phyloP scores from a whole-genome alignment of 1,140 invertebrate species.

The Eueides isabella region DNA sequence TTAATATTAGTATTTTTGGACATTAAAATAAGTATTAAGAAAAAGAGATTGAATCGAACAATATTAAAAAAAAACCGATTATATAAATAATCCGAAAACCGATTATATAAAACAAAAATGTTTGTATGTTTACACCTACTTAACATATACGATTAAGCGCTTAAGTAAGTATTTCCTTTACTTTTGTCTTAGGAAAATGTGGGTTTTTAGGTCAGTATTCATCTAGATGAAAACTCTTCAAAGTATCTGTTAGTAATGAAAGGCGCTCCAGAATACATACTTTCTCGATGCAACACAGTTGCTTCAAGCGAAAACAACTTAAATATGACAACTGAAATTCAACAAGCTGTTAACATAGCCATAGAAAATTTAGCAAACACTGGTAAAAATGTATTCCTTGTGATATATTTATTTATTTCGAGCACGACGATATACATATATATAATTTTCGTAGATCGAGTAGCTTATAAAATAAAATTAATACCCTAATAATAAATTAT shows the following conservation, averaged over 20 bases:
- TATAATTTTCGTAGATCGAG: not conserved
- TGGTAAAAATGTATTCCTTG: slow-evolving; percentile 60
- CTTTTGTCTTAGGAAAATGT: slow-evolving; percentile 7
- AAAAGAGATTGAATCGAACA: too few relatives aligned
- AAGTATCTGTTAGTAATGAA: slow-evolving; percentile 91
- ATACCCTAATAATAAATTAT: too few relatives aligned
- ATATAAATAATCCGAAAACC: too few relatives aligned
- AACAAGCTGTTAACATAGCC: slow-evolving; percentile 79
- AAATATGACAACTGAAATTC: slow-evolving; percentile 73
- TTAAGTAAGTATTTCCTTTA: not conserved
- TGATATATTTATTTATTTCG: not conserved
- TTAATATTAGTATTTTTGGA: too few relatives aligned
- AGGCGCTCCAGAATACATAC: slow-evolving; percentile 95
- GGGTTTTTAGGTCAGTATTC: slow-evolving; percentile 87
- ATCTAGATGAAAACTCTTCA: slow-evolving; percentile 70
- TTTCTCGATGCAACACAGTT: slow-evolving; percentile 90
- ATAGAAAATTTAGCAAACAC: slow-evolving; percentile 91
- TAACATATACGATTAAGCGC: not conserved
- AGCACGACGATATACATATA: not conserved
- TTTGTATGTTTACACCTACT: not conserved
- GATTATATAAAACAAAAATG: too few relatives aligned
- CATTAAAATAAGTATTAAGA: too few relatives aligned
- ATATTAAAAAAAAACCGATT: too few relatives aligned
- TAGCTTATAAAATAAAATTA: too few relatives aligned
- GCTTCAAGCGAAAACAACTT: slow-evolving; percentile 86